phyloP scores from a whole-genome alignment of 1,140 invertebrate genomes.

The Magallana ariakensis region DNA sequence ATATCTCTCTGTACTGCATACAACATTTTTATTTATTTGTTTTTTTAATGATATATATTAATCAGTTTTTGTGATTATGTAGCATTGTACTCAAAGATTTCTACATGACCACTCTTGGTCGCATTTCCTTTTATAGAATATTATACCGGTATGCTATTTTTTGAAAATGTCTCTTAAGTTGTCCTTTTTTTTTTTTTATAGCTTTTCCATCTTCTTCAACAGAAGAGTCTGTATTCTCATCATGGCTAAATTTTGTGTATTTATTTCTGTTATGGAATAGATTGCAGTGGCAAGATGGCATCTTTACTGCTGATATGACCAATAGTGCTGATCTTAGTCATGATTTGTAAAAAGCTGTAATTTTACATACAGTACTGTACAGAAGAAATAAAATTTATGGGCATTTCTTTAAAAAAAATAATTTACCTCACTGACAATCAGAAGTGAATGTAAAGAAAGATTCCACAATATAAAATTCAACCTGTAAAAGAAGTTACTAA shows the following conservation, averaged over 20 bases:
- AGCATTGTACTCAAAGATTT: slow-evolving; percentile 32
- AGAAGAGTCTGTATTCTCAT: slow-evolving; percentile 4
- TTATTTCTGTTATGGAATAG: too few relatives aligned
- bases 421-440: too few relatives aligned
- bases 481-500: too few relatives aligned
- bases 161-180: slow-evolving; percentile 22
- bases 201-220: neutral
- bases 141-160: slow-evolving; percentile 14
- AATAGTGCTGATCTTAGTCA: too few relatives aligned
- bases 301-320: too few relatives aligned
- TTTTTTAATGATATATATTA: slow-evolving; percentile 25
- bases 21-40: slow-evolving; percentile 18
- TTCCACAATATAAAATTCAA: too few relatives aligned
- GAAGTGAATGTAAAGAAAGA: too few relatives aligned
- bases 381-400: too few relatives aligned
- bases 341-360: too few relatives aligned
- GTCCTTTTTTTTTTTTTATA: slow-evolving; percentile 26
- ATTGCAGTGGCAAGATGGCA: too few relatives aligned
- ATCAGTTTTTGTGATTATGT: slow-evolving; percentile 32
- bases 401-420: too few relatives aligned
- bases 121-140: neutral
- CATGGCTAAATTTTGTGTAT: neutral
- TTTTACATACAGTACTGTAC: too few relatives aligned
- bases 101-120: slow-evolving; percentile 16
- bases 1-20: neutral